Base-by-base conservation (phyloP, 2,888 invertebrate genomes). In the Drosophila recens region DNA sequence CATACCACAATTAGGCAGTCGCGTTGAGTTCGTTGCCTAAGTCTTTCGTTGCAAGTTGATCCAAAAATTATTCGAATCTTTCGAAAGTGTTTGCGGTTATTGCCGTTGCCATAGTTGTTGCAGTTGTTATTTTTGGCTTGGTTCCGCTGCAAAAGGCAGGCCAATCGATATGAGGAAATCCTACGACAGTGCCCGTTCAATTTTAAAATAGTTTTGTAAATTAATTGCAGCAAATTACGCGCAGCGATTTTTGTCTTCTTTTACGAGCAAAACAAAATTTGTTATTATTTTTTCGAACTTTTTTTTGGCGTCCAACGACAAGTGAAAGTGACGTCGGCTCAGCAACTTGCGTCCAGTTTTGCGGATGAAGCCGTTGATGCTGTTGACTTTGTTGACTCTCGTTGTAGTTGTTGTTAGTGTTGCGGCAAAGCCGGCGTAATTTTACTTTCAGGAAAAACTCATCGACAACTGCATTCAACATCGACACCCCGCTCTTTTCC, bases 101-200 rank as follows among this genome's bases (percentile, higher is more conserved):
- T 46, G 17, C n/a, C n/a, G 20, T 67, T n/a, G 43, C 15, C 46
- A 15, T 42, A 23, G n/a, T 34, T 27, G 40, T 36, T 58, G 51
- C 4, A 42, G 43, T 27, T 48, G 34, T 17, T 62, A 17, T 30
- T 59, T 62, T 54, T 40, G 58, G 40, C 20, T 63, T 42, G 53
- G 65, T 74, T 75, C 70, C 76, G 76, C 58, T 75, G 70, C 70
- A 61, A 68, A 73, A 56, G 75, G 73, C 69, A 61, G 65, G 11
- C 62, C 61, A 57, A 76, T 75, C 76, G 71, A 75, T 62, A 67
- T 75, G 66, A 71, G 75, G 76, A 76, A 75, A 75, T 75, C 59
- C 66, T 59, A 75, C 57, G 48, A 40, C 54, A 54, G 40, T n/a
- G 46, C 27, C 20, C 51, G 53, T 40, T 62, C 58, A 59, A 61